phyloP scores from a whole-genome alignment of 2,113 vertebrate species.

The Seriola dumerili region DNA sequence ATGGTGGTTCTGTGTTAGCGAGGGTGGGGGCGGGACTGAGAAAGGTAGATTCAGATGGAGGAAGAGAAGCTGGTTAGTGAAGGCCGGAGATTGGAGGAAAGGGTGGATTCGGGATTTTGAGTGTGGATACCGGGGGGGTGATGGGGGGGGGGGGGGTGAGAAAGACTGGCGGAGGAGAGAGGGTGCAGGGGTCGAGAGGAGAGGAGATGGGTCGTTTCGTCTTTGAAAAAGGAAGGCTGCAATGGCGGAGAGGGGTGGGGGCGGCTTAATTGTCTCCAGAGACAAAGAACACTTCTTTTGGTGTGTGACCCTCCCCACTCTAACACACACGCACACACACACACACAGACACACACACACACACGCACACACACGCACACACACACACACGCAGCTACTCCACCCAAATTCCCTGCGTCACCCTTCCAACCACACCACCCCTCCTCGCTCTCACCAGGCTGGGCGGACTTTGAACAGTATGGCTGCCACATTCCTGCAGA shows the following conservation, averaged over 20 bases:
- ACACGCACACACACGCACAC: slow-evolving; percentile 25
- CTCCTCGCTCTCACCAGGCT: slow-evolving; percentile 24
- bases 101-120: background rate
- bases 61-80: no score
- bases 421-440: slow-evolving; percentile 34
- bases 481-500: slow-evolving; percentile 65
- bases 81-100: background rate
- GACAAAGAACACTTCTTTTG: slow-evolving; percentile 67
- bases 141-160: slow-evolving; percentile 30
- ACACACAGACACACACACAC: slow-evolving; percentile 18
- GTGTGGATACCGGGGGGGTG: background rate
- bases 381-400: slow-evolving; percentile 35
- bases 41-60: slow-evolving; percentile 14
- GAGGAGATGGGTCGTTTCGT: slow-evolving; percentile 51
- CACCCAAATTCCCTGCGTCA: slow-evolving; percentile 69
- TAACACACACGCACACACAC: slow-evolving; percentile 14
- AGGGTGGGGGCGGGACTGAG: no score
- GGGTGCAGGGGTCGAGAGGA: slow-evolving; percentile 33
- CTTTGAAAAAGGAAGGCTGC: slow-evolving; percentile 53
- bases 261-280: slow-evolving; percentile 54
- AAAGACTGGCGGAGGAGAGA: slow-evolving; percentile 40
- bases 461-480: slow-evolving; percentile 61
- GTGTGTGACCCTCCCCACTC: slow-evolving; percentile 52
- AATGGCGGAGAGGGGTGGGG: background rate
- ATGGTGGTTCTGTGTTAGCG: slow-evolving; percentile 2